These are phyloP conservation scores for Ochropleura leucogaster DNA, from an alignment of 2,888 invertebrate species.

Conservation along the genomic window DNA sequence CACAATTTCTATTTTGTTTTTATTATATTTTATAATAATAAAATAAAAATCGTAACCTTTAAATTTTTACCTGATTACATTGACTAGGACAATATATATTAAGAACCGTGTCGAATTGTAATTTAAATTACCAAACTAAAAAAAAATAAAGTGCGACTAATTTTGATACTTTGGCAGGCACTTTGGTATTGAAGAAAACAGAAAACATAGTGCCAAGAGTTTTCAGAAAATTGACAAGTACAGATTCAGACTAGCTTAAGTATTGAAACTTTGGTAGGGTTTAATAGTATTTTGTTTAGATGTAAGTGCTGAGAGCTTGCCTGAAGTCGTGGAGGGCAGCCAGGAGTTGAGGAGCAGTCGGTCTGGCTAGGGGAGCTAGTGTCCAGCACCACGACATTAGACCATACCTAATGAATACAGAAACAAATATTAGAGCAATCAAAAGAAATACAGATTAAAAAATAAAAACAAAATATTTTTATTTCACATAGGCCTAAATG, in stretches of 20 bases:
- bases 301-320: conserved; percentile 93
- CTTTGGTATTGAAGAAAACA: conserved; percentile 75
- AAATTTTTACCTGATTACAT: background rate
- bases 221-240: conserved; percentile 64
- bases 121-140: background rate
- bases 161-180: conserved; percentile 80
- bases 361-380: conserved; percentile 91
- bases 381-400: conserved; percentile 95
- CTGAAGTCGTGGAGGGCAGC: conserved; percentile 94
- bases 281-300: conserved; percentile 78
- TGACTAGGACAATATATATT: conserved; percentile 2
- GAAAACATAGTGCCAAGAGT: conserved; percentile 66
- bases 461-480: background rate
- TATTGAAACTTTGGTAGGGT: conserved; percentile 44
- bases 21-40: background rate
- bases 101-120: background rate
- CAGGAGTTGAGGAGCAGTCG: conserved; percentile 93
- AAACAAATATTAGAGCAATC: background rate
- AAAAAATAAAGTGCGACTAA: conserved; percentile 37
- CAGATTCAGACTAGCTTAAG: conserved; percentile 48
- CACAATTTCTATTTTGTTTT: conserved; percentile 8
- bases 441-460: background rate
- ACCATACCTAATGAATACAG: conserved; percentile 89
- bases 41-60: background rate
- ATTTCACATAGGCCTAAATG: no score